Evolutionary conservation across 2,797 vertebrate genomes (phyloP).

Genomic region (Astyanax mexicanus): DNA sequence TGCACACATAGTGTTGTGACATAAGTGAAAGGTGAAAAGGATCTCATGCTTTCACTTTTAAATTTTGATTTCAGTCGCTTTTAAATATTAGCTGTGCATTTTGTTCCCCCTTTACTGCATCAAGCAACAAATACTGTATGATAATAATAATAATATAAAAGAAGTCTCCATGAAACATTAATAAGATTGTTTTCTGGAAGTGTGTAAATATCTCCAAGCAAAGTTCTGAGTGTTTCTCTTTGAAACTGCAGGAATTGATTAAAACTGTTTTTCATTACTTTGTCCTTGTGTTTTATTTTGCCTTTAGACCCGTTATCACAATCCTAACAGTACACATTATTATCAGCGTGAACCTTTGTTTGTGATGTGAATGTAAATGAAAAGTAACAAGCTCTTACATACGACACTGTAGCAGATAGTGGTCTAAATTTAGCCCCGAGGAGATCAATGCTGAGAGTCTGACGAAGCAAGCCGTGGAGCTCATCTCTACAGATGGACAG

Average conservation of each 20-base stretch:
- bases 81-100: background rate
- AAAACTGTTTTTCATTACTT: background rate
- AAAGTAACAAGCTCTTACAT: constrained; percentile 28
- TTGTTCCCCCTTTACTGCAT: constrained; percentile 40
- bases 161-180: constrained; percentile 7
- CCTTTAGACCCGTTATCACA: constrained; percentile 1
- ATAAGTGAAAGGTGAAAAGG: background rate
- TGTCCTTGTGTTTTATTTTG: background rate
- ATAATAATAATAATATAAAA: constrained; percentile 8
- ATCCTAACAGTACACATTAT: background rate
- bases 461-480: constrained; percentile 36
- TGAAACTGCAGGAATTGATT: background rate
- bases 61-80: background rate
- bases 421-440: constrained; percentile 48
- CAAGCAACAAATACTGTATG: constrained; percentile 18
- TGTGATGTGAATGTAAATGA: constrained; percentile 18
- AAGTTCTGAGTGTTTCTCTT: background rate
- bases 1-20: constrained; percentile 11
- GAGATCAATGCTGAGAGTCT: constrained; percentile 35
- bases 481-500: constrained; percentile 18
- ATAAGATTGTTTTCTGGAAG: constrained; percentile 15
- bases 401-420: constrained; percentile 19
- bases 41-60: constrained; percentile 7
- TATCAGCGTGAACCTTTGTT: background rate
- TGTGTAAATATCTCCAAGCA: constrained; percentile 5